Evolutionary conservation across 1,140 invertebrate genomes (phyloP).

Genomic region (Contarinia nasturtii): DNA sequence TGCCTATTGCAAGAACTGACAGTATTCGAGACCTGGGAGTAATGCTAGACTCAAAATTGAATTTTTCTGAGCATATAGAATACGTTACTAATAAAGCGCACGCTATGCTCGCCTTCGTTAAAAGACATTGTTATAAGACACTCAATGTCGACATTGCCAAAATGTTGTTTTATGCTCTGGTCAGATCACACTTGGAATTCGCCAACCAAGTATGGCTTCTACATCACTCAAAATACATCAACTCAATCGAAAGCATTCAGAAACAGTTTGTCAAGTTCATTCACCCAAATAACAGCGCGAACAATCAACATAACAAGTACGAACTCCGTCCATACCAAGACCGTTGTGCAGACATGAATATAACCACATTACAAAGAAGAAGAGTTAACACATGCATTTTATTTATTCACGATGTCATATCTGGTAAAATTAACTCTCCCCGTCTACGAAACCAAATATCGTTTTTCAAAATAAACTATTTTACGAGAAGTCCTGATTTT

Average conservation of each 20-base stretch:
- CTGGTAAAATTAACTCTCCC: not conserved
- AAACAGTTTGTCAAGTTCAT: not conserved
- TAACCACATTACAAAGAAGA: not conserved
- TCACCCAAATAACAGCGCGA: not conserved
- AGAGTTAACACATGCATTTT: not conserved
- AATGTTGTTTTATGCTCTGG: not conserved
- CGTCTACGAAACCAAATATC: not conserved
- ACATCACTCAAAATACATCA: not conserved
- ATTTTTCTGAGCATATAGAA: not conserved
- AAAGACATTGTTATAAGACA: not conserved
- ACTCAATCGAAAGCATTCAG: not conserved
- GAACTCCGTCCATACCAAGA: not conserved
- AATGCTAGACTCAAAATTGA: not conserved
- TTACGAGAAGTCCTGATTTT: not conserved
- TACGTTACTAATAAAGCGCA: not conserved
- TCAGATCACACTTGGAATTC: not conserved
- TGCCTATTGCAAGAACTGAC: not conserved
- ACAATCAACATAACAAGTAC: not conserved
- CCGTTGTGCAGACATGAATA: not conserved
- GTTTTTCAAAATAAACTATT: not conserved
- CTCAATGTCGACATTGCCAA: not conserved
- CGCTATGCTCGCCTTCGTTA: too few relatives aligned
- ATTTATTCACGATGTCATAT: not conserved
- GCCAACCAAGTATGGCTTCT: not conserved
- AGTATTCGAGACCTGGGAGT: conserved; percentile 12